Evolutionary conservation across 2,797 vertebrate species (phyloP).

Genomic region (Phrynocephalus vlangalii): DNA sequence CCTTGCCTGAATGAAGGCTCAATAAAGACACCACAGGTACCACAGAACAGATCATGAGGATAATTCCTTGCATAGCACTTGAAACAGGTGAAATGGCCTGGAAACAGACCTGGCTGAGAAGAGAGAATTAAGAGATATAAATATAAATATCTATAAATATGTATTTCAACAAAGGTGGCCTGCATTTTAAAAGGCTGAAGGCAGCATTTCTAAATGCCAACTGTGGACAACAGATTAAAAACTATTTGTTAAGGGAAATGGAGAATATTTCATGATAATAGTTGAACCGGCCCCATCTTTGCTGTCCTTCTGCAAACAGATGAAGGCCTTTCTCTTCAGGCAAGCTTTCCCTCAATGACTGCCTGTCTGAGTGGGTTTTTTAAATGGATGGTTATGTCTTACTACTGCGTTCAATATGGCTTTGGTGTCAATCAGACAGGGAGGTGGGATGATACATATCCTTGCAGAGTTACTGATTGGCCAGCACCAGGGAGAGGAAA

Average conservation of each 20-base stretch:
- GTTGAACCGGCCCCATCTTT: too few species aligned
- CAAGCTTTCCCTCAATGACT: too few species aligned
- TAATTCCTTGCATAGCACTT: conserved; percentile 71
- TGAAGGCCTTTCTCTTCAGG: too few species aligned
- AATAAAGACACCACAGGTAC: not conserved
- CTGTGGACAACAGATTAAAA: not conserved
- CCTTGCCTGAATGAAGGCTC: not conserved
- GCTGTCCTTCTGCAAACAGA: too few species aligned
- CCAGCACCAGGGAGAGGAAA: too few species aligned
- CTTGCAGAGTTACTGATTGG: too few species aligned
- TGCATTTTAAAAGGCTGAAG: not conserved
- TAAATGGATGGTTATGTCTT: too few species aligned
- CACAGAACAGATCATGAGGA: not conserved
- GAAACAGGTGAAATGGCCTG: conserved; percentile 72
- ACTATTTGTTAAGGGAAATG: not conserved
- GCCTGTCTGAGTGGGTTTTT: too few species aligned
- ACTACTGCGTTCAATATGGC: too few species aligned
- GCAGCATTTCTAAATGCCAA: not conserved
- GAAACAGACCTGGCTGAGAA: not conserved
- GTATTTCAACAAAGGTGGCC: not conserved
- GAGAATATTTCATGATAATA: not conserved
- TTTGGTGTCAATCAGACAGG: too few species aligned
- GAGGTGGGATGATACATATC: too few species aligned
- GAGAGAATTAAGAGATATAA: not conserved
- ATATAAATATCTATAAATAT: not conserved